Evolutionary conservation across 2,888 invertebrate genomes (phyloP), one percentile per base, ranked within the genome.

Genomic region (Drosophila percnosoma): DNA sequence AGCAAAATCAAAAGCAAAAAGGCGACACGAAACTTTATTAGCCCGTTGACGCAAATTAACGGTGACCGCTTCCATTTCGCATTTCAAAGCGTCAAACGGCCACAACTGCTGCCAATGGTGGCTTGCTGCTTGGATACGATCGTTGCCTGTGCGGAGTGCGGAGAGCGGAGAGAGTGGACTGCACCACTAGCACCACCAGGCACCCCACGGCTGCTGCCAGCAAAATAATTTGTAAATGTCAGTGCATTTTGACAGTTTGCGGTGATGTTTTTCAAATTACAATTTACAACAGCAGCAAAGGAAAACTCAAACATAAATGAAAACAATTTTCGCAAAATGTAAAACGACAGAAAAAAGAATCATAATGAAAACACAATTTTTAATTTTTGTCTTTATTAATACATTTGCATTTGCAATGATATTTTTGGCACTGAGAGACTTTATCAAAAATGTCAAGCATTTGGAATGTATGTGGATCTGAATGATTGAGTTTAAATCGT

Each of bases 161-260:
- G 21, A 18, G 2, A 27, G 36, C 4, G 64, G 31, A 13, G 48
- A 13, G 34, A n/a, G 42, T 15, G 66, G 18, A 34, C 64, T 61
- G 29, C 24, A 62, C 31, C 53, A 60, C n/a, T 11, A 36, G 34
- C 34, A 52, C 13, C 68, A 61, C 57, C 60, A 45, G 73, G 64
- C 80, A 80, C 78, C 80, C 80, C 78, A 75, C 69, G 75, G 74
- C 73, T 75, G 81, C 89, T 87, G 86, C 86, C 81, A 90, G 82
- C 84, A 75, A 92, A 92, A 91, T 91, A 91, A 91, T 91, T 91
- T 92, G 91, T 92, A 91, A 91, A 92, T 91, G 92, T 91, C 91
- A 91, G 87, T 85, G 91, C 89, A 91, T 91, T 91, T 91, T 91
- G 91, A 92, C 91, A 91, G 91, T 92, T 91, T 89, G 91, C 81